These are phyloP conservation scores for Epinotia bilunana DNA, from an alignment of 2,888 invertebrate genomes.

Conservation along the genomic window DNA sequence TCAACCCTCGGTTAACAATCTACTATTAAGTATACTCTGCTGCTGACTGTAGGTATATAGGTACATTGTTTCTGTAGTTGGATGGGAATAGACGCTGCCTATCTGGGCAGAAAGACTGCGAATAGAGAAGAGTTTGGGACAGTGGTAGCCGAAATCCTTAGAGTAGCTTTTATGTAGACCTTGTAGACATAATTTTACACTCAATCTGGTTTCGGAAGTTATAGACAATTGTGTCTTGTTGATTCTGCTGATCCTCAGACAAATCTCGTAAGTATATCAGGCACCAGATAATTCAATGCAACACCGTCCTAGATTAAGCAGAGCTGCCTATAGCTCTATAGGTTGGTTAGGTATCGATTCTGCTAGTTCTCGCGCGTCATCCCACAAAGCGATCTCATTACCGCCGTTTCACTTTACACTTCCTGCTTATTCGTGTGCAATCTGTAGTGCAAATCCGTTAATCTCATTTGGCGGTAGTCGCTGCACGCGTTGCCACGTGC, in stretches of 20 bases:
- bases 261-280: not conserved
- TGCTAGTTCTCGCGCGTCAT: slow-evolving; percentile 53
- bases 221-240: not conserved
- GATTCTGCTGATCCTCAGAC: too few species aligned
- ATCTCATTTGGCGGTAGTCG: slow-evolving; percentile 80
- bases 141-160: too few species aligned
- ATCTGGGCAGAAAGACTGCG: too few species aligned
- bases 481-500: slow-evolving; percentile 82
- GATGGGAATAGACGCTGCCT: too few species aligned
- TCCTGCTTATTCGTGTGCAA: slow-evolving; percentile 83
- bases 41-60: not conserved
- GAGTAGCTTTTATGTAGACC: too few species aligned
- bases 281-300: not conserved
- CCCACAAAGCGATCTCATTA: slow-evolving; percentile 80
- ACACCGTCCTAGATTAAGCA: too few species aligned
- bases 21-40: not conserved
- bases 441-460: slow-evolving; percentile 85
- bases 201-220: not conserved
- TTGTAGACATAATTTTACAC: too few species aligned
- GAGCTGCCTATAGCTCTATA: too few species aligned
- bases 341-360: slow-evolving; percentile 32
- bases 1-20: too few species aligned
- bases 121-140: too few species aligned
- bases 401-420: slow-evolving; percentile 83
- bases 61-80: too few species aligned